Evolutionary conservation across 1,140 invertebrate species (phyloP), one percentile per base, ranked within the genome.

Genomic region (Penaeus indicus): DNA sequence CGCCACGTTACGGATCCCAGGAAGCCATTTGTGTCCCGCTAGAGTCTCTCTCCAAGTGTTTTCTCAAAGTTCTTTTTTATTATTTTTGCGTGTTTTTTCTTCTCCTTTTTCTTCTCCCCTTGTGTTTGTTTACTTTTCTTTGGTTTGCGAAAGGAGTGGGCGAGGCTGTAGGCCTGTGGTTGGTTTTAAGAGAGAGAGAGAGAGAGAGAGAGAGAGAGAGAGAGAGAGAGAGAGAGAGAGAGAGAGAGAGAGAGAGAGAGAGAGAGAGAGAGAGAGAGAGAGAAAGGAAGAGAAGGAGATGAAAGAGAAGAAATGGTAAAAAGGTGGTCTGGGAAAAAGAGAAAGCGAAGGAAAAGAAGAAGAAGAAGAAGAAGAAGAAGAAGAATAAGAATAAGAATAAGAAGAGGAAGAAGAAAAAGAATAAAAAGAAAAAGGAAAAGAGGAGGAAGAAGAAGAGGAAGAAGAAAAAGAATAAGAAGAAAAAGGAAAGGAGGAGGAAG

Each of bases 211-310:
- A 69, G 3, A 0, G 67, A 54, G 47, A 13, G 8, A 10, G 13
- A 69, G 67, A 18, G 13, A 7, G 0, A 18, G 13, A 7, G 27
- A 13, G 27, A 69, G 7, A 13, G 27, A 7, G 13, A 7, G 13
- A 78, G 75, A 77, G 69, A 27, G 25, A 62, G 84, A 61, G 69
- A 27, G 84, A 78, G 32, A 38, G 61, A 25, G 27, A 16, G 25
- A 13, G 64, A 13, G 13, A 13, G 13, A 13, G 64, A 13, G 13
- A 13, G 13, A 13, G 27, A 13, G 13, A 13, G 13, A 13, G 64
- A 13, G 13, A 13, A 13, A 10, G 10, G 42, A 47, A 47, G 10
- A 10, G 10, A 10, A 47, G 42, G 10, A 10, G 10, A 10, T 5
- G 42, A 47, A 10, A 47, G 42, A 47, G n/a, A n/a, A n/a, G n/a